Evolutionary conservation across 2,113 vertebrate genomes (phyloP).

Genomic region (Nothobranchius kuhntae): DNA sequence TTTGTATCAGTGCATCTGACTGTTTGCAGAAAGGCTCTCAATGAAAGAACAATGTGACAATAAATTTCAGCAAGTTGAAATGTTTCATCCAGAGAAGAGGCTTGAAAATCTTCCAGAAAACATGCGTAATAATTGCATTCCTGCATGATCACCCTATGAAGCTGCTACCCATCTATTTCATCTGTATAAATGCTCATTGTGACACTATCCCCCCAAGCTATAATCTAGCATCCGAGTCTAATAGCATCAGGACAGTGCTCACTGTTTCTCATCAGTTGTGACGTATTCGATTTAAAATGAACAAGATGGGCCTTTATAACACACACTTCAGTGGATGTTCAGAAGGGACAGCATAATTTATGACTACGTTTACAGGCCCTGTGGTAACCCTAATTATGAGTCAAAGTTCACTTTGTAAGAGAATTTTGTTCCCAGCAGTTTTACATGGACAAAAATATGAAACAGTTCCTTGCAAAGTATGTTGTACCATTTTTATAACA

Average conservation of each 20-base stretch:
- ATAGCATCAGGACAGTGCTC: constrained; percentile 60
- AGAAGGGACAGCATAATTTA: constrained; percentile 25
- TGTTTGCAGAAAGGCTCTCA: constrained; percentile 23
- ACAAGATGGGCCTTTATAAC: constrained; percentile 61
- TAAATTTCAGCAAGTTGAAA: constrained; percentile 25
- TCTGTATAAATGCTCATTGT: constrained; percentile 65
- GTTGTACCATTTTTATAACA: too few relatives aligned
- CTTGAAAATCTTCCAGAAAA: constrained; percentile 38
- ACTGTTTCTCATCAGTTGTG: constrained; percentile 56
- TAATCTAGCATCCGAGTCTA: constrained; percentile 35
- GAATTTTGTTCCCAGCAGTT: background rate
- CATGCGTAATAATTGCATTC: constrained; percentile 47
- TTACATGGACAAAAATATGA: too few relatives aligned
- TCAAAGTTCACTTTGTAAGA: background rate
- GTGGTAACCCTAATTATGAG: constrained; percentile 1
- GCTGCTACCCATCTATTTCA: constrained; percentile 49
- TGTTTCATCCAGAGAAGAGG: constrained; percentile 35
- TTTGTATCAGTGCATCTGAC: constrained; percentile 11
- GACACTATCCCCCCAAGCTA: constrained; percentile 58
- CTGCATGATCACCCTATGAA: constrained; percentile 52
- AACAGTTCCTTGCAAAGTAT: too few relatives aligned
- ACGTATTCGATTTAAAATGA: constrained; percentile 56
- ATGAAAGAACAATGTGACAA: constrained; percentile 18
- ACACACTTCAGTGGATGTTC: constrained; percentile 30
- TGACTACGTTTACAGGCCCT: constrained; percentile 12